These are phyloP conservation scores for Papilio dardanus DNA, from an alignment of 1,140 invertebrate genomes.

Conservation along the genomic window DNA sequence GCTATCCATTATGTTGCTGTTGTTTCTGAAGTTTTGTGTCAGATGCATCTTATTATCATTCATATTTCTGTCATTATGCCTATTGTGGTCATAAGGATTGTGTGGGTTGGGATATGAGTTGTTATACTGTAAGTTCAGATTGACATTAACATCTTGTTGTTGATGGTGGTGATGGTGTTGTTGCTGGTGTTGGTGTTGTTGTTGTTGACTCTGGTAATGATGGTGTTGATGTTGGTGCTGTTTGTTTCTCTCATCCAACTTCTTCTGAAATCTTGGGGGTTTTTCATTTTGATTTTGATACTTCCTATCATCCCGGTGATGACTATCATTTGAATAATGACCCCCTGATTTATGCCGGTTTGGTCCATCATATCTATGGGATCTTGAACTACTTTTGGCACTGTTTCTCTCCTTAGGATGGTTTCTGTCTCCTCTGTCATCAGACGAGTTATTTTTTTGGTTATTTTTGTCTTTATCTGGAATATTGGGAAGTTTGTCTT, in stretches of 20 bases:
- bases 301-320: conserved; percentile 74
- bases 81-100: conserved; percentile 62
- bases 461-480: conserved; percentile 74
- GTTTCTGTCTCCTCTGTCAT: conserved; percentile 66
- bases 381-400: conserved; percentile 61
- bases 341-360: conserved; percentile 64
- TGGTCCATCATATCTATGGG: conserved; percentile 65
- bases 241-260: conserved; percentile 79
- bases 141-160: conserved; percentile 53
- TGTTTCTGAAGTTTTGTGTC: conserved; percentile 59
- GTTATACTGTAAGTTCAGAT: conserved; percentile 59
- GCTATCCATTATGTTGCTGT: conserved; percentile 64
- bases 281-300: conserved; percentile 75
- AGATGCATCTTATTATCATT: conserved; percentile 61
- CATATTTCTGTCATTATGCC: conserved; percentile 58
- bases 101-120: conserved; percentile 65
- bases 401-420: conserved; percentile 64
- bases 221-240: conserved; percentile 64
- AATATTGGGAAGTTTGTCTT: conserved; percentile 89
- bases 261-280: conserved; percentile 80
- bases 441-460: conserved; percentile 57
- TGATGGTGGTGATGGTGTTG: conserved; percentile 51
- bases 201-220: conserved; percentile 55
- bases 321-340: conserved; percentile 66
- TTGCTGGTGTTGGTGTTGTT: conserved; percentile 44